Base-by-base conservation (phyloP, 1,140 invertebrate species). In the Drosophila pseudoobscura region DNA sequence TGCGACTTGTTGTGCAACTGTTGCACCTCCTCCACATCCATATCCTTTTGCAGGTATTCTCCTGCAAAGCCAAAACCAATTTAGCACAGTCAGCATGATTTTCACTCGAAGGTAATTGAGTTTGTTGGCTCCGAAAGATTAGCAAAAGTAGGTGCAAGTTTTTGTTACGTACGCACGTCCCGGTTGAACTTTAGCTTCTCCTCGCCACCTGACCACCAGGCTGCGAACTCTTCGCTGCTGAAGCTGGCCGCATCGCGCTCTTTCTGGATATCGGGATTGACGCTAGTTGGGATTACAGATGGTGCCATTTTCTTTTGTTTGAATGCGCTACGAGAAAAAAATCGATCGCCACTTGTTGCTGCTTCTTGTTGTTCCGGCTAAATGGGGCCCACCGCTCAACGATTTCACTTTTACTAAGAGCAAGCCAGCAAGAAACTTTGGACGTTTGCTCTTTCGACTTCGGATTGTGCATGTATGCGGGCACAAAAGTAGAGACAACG, bases 181-280 rank as follows among this genome's bases (percentile, higher is more conserved):
- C 90, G 57, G 31, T 79, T 94, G 83, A 94, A 93, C 53, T 92
- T 91, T 0, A 96, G 96, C 92, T 95, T 95, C 31, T 96, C 93
- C 59, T 91, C 85, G 22, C 95, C 94, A 6, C 96, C 96, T 92
- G 97, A 96, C 44, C 97, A 92, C 52, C 96, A 93, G 91, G 95
- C 91, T 0, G 95, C 97, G 56, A 98, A 92, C 91, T 97, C 96
- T 62, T 92, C 91, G 2, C 94, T 92, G 85, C 95, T 92, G 85
- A 98, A 97, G 3, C 94, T 95, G 74, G 96, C 96, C 74, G 93
- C 94, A 55, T 94, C 91, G 57, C 97, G 93, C 92, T 97, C 97
- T 64, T 92, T 94, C 68, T 93, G 92, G 47, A 98, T 91, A 92
- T 97, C 96, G 13, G 79, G 79, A 73, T 91, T 91, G 1, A 91